Evolutionary conservation across 2,888 invertebrate genomes (phyloP).

Genomic region (Chironomus riparius): DNA sequence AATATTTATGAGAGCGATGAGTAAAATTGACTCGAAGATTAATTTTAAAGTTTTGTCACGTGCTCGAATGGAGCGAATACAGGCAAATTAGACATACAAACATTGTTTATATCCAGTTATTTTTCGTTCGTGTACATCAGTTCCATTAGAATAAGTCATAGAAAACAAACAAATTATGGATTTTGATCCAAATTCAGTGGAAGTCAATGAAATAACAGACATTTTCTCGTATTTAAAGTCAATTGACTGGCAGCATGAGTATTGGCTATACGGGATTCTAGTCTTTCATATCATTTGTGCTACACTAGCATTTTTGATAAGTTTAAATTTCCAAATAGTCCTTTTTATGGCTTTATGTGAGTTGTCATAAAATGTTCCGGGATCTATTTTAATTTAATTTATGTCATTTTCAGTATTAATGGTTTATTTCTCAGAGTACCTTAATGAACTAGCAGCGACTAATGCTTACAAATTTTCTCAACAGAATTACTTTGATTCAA

Average conservation of each 20-base stretch:
- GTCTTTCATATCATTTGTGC: conserved; percentile 69
- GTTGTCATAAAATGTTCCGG: conserved; percentile 38
- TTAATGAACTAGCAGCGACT: conserved; percentile 79
- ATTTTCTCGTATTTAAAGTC: conserved; percentile 67
- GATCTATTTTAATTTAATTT: background rate
- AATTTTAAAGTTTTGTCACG: no score
- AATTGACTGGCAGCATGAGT: conserved; percentile 82
- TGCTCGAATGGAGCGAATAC: no score
- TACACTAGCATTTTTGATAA: conserved; percentile 66
- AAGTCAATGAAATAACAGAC: conserved; percentile 65
- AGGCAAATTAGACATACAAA: no score
- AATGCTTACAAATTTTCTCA: conserved; percentile 82
- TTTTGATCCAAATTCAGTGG: conserved; percentile 51
- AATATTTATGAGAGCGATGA: no score
- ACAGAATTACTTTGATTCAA: conserved; percentile 90
- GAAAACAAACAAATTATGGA: no score
- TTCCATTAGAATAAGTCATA: no score
- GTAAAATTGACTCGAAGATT: no score
- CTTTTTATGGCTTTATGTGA: conserved; percentile 71
- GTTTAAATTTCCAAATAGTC: conserved; percentile 77
- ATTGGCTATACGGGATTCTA: conserved; percentile 71
- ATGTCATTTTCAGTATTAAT: conserved; percentile 59
- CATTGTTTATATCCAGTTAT: no score
- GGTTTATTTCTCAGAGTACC: conserved; percentile 83
- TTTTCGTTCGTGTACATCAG: no score